phyloP scores from a whole-genome alignment of 2,888 invertebrate species.

The Amiota minor region DNA sequence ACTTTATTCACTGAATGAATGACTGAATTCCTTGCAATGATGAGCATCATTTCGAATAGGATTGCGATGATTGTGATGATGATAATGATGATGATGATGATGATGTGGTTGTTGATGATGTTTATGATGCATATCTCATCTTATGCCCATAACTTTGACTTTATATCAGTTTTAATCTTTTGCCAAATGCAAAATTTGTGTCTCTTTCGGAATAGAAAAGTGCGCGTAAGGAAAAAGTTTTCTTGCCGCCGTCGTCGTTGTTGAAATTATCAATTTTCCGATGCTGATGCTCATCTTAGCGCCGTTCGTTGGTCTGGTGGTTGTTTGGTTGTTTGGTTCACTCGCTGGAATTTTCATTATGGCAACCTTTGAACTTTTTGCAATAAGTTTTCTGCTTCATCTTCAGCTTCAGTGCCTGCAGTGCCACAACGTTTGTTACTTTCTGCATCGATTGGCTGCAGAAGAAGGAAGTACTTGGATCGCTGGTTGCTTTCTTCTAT shows the following conservation, averaged over 20 bases:
- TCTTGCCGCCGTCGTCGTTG: not conserved
- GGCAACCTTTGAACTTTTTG: slow-evolving; percentile 62
- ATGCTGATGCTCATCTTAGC: slow-evolving; percentile 17
- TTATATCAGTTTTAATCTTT: slow-evolving; percentile 6
- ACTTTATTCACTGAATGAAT: too few relatives aligned
- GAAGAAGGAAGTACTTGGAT: too few relatives aligned
- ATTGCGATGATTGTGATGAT: too few relatives aligned
- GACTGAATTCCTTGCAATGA: too few relatives aligned
- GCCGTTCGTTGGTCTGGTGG: not conserved
- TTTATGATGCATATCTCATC: too few relatives aligned
- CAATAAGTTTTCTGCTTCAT: slow-evolving; percentile 50
- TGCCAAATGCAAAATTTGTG: slow-evolving; percentile 17
- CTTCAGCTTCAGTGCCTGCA: slow-evolving; percentile 33
- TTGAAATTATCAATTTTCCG: slow-evolving; percentile 59
- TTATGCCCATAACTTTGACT: not conserved
- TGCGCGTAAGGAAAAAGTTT: not conserved
- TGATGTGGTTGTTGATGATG: too few relatives aligned
- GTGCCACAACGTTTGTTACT: not conserved
- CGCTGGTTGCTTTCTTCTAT: too few relatives aligned
- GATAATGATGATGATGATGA: too few relatives aligned
- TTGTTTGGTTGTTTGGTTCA: not conserved
- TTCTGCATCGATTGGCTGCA: not conserved
- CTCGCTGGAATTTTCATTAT: slow-evolving; percentile 46
- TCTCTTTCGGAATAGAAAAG: not conserved
- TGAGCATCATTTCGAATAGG: too few relatives aligned